phyloP scores from a whole-genome alignment of 2,797 vertebrate species.

The Cottoperca gobio region DNA sequence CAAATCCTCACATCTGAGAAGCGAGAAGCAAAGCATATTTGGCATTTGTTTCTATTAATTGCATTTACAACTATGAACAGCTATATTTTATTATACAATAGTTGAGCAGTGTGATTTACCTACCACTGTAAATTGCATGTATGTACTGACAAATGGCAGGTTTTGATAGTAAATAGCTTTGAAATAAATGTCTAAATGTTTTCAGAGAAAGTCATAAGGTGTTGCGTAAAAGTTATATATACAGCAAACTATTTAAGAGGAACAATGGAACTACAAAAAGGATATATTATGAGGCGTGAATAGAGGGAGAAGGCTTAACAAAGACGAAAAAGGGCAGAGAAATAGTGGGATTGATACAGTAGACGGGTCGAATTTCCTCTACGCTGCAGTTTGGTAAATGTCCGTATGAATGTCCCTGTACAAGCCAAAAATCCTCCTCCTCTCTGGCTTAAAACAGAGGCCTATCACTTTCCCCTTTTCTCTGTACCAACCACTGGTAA shows the following conservation, averaged over 20 bases:
- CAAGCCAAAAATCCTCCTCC: constrained; percentile 54
- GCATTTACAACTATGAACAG: not conserved
- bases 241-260: not conserved
- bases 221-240: not conserved
- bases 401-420: constrained; percentile 50
- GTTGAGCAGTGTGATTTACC: not conserved
- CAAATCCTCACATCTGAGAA: not conserved
- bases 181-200: not conserved
- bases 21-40: not conserved
- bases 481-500: constrained; percentile 58
- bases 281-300: not conserved
- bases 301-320: constrained; percentile 2
- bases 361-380: constrained; percentile 67
- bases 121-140: too few species aligned
- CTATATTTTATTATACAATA: not conserved
- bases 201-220: not conserved
- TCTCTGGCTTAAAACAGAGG: constrained; percentile 49
- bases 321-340: constrained; percentile 20
- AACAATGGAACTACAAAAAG: not conserved
- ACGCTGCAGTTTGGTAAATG: constrained; percentile 59
- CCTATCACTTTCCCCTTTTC: constrained; percentile 67
- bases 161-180: not conserved
- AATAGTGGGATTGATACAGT: not conserved
- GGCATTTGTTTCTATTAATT: too few species aligned
- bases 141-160: not conserved